Evolutionary conservation across 2,797 vertebrate species (phyloP).

Genomic region (Danio jaintianensis): DNA sequence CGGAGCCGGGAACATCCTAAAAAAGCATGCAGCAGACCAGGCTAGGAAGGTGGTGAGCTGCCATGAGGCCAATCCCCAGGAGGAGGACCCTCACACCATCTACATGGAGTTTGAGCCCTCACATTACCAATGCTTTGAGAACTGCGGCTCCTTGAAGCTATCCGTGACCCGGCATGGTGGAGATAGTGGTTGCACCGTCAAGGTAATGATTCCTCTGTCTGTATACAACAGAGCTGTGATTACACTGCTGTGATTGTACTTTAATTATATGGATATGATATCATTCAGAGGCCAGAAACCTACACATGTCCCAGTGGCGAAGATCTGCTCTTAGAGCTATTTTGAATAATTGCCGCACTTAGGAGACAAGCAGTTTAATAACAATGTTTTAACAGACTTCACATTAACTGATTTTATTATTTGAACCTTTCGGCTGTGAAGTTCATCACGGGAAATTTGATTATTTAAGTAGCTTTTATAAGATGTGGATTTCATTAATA

Average conservation of each 20-base stretch:
- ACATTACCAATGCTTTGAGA: slow-evolving; percentile 89
- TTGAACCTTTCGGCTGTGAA: slow-evolving; percentile 14
- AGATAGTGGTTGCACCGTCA: slow-evolving; percentile 81
- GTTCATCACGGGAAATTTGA: background rate
- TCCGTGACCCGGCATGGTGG: slow-evolving; percentile 81
- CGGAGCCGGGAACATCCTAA: slow-evolving; percentile 87
- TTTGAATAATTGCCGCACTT: slow-evolving; percentile 42
- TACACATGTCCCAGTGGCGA: slow-evolving; percentile 6
- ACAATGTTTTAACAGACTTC: slow-evolving; percentile 40
- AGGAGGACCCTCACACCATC: slow-evolving; percentile 85
- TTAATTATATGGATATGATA: slow-evolving; percentile 40
- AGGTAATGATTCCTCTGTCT: slow-evolving; percentile 67
- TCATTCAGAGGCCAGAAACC: slow-evolving; percentile 37
- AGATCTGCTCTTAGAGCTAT: slow-evolving; percentile 35
- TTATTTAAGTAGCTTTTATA: background rate
- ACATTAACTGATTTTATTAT: slow-evolving; percentile 25
- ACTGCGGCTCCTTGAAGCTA: slow-evolving; percentile 85
- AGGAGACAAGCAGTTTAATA: slow-evolving; percentile 11
- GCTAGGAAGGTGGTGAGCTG: slow-evolving; percentile 87
- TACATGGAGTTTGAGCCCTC: slow-evolving; percentile 84
- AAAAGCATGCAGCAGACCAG: slow-evolving; percentile 87
- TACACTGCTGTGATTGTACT: slow-evolving; percentile 18
- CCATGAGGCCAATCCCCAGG: slow-evolving; percentile 82
- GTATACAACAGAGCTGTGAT: slow-evolving; percentile 28
- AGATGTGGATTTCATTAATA: background rate